Evolutionary conservation across 2,888 invertebrate genomes (phyloP).

Genomic region (Anoncus sp.): DNA sequence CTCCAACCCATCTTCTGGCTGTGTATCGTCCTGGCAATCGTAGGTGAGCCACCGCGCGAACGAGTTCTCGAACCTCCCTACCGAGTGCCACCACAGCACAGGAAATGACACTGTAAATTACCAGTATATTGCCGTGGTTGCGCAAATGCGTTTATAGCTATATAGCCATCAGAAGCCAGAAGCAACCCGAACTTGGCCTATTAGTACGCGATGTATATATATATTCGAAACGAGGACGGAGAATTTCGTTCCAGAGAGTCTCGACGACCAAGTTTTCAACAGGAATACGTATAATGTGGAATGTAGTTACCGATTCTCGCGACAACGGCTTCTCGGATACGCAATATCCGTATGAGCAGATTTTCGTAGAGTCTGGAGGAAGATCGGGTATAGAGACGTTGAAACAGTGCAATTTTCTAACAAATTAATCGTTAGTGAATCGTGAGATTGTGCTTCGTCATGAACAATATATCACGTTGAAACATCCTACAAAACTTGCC

Average conservation of each 20-base stretch:
- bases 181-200: conserved; percentile 41
- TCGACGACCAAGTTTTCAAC: conserved; percentile 33
- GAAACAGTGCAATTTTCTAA: too few relatives aligned
- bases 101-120: conserved; percentile 61
- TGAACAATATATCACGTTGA: too few relatives aligned
- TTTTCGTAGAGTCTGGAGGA: neutral
- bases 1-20: conserved; percentile 1
- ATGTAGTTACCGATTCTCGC: conserved; percentile 25
- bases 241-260: conserved; percentile 18
- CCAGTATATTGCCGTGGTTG: conserved; percentile 47
- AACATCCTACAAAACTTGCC: too few relatives aligned
- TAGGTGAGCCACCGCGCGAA: conserved; percentile 12
- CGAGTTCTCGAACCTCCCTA: conserved; percentile 8
- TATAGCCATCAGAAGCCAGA: too few relatives aligned
- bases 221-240: conserved; percentile 13
- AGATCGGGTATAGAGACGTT: too few relatives aligned
- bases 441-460: too few relatives aligned
- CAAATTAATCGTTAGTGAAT: too few relatives aligned
- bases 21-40: conserved; percentile 17
- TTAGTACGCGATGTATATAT: conserved; percentile 19
- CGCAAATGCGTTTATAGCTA: conserved; percentile 31
- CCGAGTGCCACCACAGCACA: neutral
- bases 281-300: conserved; percentile 11
- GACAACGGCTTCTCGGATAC: conserved; percentile 3
- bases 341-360: conserved; percentile 17